Evolutionary conservation across 2,888 invertebrate genomes (phyloP).

Genomic region (Andricus curvator): DNA sequence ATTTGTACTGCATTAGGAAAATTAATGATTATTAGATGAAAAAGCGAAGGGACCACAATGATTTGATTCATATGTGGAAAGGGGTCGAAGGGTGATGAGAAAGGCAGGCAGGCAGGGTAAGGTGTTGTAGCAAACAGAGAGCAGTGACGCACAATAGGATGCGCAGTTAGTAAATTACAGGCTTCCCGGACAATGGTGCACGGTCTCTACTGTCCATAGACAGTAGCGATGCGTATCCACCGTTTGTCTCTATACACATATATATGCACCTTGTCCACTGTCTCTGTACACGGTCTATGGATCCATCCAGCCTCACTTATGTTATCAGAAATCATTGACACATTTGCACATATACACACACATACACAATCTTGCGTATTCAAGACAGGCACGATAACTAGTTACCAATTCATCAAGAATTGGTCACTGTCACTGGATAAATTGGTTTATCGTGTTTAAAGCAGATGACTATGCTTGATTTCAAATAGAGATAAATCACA

Average conservation of each 20-base stretch:
- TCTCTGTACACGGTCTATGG: conserved; percentile 43
- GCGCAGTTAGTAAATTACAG: conserved; percentile 73
- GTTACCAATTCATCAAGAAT: too few relatives aligned
- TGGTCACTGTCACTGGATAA: too few relatives aligned
- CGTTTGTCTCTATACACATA: conserved; percentile 57
- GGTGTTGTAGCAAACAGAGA: conserved; percentile 62
- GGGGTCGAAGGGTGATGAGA: conserved; percentile 44
- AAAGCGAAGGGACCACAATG: conserved; percentile 23
- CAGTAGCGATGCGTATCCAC: conserved; percentile 63
- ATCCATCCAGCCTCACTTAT: conserved; percentile 19
- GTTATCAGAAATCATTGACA: background rate
- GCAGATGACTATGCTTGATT: too few relatives aligned
- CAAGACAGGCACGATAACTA: too few relatives aligned
- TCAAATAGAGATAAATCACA: too few relatives aligned
- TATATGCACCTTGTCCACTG: conserved; percentile 22
- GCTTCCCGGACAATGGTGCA: conserved; percentile 62
- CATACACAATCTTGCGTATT: too few relatives aligned
- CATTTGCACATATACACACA: background rate
- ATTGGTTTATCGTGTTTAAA: too few relatives aligned
- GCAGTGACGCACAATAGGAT: conserved; percentile 63
- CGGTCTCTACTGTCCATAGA: conserved; percentile 43
- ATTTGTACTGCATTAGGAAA: background rate
- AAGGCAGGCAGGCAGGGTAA: conserved; percentile 50
- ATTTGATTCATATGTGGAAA: conserved; percentile 35
- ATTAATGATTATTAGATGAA: background rate